phyloP scores from a whole-genome alignment of 92 coral and sea anemone species.

The Palythoa heliodiscus region DNA sequence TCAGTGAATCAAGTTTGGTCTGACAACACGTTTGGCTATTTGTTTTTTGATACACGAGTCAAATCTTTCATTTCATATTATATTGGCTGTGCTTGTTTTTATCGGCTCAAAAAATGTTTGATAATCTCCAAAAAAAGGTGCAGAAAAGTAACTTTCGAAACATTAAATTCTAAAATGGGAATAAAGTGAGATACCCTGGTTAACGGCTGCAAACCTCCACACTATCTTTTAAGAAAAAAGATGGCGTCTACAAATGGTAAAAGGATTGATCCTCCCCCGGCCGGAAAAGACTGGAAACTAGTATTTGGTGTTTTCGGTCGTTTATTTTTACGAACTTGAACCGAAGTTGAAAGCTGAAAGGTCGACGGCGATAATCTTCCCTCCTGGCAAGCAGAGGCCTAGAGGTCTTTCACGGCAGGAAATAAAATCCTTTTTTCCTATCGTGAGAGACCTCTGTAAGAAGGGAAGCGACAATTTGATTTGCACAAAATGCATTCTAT shows the following conservation, averaged over 20 bases:
- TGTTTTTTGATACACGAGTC: conserved; percentile 19
- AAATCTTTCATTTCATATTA: conserved; percentile 27
- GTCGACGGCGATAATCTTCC: too few species aligned
- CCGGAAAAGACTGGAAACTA: too few species aligned
- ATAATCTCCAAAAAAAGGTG: conserved; percentile 2
- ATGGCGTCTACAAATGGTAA: conserved; percentile 84
- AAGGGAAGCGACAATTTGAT: too few species aligned
- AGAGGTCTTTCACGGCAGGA: too few species aligned
- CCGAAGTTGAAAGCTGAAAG: too few species aligned
- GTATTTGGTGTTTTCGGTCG: too few species aligned
- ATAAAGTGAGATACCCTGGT: conserved; percentile 54
- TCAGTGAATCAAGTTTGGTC: background rate
- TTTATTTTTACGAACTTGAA: too few species aligned
- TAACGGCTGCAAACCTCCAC: conserved; percentile 55
- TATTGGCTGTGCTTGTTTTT: conserved; percentile 22
- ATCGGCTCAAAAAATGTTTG: conserved; percentile 17
- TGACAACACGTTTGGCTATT: conserved; percentile 16
- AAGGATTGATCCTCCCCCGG: conserved; percentile 44
- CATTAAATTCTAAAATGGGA: conserved; percentile 11
- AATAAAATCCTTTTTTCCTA: too few species aligned
- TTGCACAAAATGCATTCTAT: too few species aligned
- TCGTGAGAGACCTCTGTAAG: too few species aligned
- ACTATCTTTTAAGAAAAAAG: conserved; percentile 55
- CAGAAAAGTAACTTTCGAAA: conserved; percentile 1
- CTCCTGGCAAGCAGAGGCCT: too few species aligned